Evolutionary conservation across 2,888 invertebrate species (phyloP).

Genomic region (Shargacucullia verbasci): DNA sequence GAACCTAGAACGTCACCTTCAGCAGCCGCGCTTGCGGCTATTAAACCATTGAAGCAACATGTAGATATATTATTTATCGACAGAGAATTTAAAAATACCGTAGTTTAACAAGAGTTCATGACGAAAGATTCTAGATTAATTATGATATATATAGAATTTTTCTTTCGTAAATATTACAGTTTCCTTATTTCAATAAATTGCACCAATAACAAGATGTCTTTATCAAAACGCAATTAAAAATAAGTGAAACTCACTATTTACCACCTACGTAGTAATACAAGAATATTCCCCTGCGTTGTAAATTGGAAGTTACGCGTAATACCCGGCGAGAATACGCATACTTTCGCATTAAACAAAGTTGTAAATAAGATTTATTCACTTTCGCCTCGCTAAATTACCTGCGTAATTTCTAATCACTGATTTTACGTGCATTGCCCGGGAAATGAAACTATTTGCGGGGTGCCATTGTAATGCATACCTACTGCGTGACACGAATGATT

Average conservation of each 20-base stretch:
- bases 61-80: too few relatives aligned
- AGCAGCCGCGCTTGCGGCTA: too few relatives aligned
- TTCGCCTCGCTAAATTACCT: slow-evolving; percentile 38
- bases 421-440: slow-evolving; percentile 16
- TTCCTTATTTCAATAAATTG: background rate
- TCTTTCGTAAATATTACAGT: slow-evolving; percentile 4
- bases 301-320: slow-evolving; percentile 60
- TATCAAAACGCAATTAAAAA: slow-evolving; percentile 45
- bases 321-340: slow-evolving; percentile 44
- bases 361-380: slow-evolving; percentile 53
- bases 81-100: too few relatives aligned
- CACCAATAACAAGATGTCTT: background rate
- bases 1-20: too few relatives aligned
- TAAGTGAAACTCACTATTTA: slow-evolving; percentile 31
- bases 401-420: slow-evolving; percentile 47
- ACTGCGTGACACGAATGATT: too few relatives aligned
- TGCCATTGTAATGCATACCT: slow-evolving; percentile 14
- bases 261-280: slow-evolving; percentile 53
- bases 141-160: too few relatives aligned
- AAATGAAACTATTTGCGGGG: slow-evolving; percentile 21
- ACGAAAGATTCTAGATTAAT: too few relatives aligned
- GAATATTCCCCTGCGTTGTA: slow-evolving; percentile 45
- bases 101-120: too few relatives aligned
- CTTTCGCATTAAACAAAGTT: slow-evolving; percentile 43
- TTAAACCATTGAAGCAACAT: too few relatives aligned